phyloP scores from a whole-genome alignment of 2,797 vertebrate genomes.

The Tragelaphus oryx region DNA sequence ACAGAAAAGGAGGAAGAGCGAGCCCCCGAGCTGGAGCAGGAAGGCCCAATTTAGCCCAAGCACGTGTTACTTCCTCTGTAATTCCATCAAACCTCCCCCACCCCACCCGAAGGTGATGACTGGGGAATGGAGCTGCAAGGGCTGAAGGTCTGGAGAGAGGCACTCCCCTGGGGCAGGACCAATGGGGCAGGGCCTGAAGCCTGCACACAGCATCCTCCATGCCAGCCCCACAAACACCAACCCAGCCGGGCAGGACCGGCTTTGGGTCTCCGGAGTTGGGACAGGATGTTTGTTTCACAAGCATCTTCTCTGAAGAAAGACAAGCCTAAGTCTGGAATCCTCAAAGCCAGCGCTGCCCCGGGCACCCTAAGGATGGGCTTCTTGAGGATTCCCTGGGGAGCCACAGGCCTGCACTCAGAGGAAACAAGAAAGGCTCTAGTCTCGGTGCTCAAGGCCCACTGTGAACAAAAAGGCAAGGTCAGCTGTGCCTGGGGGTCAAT shows the following conservation, averaged over 20 bases:
- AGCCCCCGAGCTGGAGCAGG: constrained; percentile 60
- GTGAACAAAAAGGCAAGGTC: neutral
- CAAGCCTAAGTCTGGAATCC: neutral
- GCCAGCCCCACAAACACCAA: neutral
- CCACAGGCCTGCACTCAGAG: neutral
- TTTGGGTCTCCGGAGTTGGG: neutral
- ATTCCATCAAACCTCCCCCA: constrained; percentile 55
- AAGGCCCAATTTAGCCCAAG: constrained; percentile 76
- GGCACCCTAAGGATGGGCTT: neutral
- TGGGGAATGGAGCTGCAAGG: fast-evolving
- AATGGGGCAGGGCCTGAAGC: neutral
- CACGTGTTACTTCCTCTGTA: constrained; percentile 59
- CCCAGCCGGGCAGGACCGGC: no score
- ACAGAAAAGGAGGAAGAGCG: neutral
- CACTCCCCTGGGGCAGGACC: neutral
- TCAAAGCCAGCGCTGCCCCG: neutral
- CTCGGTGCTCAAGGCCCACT: neutral
- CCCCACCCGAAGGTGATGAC: fast-evolving
- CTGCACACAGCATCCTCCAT: neutral
- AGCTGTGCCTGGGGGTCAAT: neutral
- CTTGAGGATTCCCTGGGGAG: neutral
- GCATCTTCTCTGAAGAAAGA: neutral
- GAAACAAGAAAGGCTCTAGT: neutral
- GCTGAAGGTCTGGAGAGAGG: neutral
- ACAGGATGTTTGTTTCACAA: neutral